Evolutionary conservation across 2,797 vertebrate species (phyloP).

Genomic region (Notoglanidium macrostoma): DNA sequence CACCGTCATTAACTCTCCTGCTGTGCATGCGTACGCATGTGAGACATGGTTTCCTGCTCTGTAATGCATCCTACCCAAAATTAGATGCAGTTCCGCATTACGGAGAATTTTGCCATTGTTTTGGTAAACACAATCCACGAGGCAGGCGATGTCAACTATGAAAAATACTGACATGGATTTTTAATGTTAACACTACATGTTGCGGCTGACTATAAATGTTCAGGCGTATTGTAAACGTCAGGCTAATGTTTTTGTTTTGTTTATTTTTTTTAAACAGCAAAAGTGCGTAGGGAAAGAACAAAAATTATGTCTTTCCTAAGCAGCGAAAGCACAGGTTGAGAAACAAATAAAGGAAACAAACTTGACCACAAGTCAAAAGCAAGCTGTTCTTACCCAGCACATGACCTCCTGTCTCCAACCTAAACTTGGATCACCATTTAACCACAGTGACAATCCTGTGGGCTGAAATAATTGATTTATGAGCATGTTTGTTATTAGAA

Average conservation of each 20-base stretch:
- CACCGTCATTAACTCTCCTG: not conserved
- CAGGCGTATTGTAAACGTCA: not conserved
- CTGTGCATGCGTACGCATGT: not conserved
- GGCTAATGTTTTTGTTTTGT: not conserved
- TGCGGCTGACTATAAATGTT: not conserved
- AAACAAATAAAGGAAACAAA: conserved; percentile 46
- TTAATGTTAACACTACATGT: not conserved
- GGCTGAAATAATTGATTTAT: conserved; percentile 41
- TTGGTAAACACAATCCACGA: not conserved
- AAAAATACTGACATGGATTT: not conserved
- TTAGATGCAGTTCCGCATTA: not conserved
- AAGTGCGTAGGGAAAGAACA: not conserved
- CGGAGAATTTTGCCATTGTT: not conserved
- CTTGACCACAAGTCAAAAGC: conserved; percentile 48
- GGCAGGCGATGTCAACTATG: not conserved
- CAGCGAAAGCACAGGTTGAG: conserved; percentile 23
- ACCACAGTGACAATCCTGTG: conserved; percentile 45
- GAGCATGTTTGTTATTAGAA: conserved; percentile 35
- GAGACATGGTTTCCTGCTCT: not conserved
- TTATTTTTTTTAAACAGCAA: not conserved
- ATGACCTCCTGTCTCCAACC: conserved; percentile 46
- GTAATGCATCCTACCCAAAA: not conserved
- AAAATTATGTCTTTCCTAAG: conserved; percentile 1
- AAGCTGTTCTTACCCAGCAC: conserved; percentile 36
- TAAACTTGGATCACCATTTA: conserved; percentile 43